Percentiles rank a stretch among this genome's conserved stretches.
phyloP scores from a whole-genome alignment of 2,888 invertebrate species.

The Bembecia ichneumoniformis region DNA sequence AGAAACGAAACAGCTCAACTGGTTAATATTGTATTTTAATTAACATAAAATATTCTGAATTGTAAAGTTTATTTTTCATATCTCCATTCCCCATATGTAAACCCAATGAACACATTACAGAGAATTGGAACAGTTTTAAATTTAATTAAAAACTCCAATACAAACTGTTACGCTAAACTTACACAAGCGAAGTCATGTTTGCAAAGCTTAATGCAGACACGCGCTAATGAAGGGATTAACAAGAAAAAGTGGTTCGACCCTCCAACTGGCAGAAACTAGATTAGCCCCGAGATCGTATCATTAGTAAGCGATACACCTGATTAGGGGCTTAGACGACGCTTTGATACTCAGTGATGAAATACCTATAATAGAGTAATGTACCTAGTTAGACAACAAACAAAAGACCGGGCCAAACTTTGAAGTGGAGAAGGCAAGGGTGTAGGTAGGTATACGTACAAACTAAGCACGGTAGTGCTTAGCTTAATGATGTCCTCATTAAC shows the following conservation, averaged over 20 bases:
- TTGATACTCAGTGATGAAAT: constrained; percentile 34
- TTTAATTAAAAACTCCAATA: background rate
- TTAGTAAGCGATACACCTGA: constrained; percentile 63
- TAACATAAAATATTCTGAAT: too few species aligned
- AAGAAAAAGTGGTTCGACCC: constrained; percentile 55
- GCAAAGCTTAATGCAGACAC: constrained; percentile 37
- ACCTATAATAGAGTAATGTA: background rate
- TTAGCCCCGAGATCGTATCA: constrained; percentile 53
- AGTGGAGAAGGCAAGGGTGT: too few species aligned
- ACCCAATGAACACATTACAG: background rate
- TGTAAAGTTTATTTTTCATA: background rate
- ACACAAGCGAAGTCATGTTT: constrained; percentile 17
- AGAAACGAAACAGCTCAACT: too few species aligned
- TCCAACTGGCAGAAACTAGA: constrained; percentile 32
- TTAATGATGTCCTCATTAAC: too few species aligned
- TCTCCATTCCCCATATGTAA: background rate
- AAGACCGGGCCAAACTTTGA: too few species aligned
- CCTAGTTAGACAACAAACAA: too few species aligned
- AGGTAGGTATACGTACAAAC: too few species aligned
- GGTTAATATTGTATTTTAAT: too few species aligned
- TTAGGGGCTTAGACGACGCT: constrained; percentile 33
- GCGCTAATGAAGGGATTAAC: constrained; percentile 59
- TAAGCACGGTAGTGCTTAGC: too few species aligned
- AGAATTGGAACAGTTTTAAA: background rate
- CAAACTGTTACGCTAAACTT: background rate